A percentile compares a stretch with the other conserved stretches of the same genome.
phyloP scores from a whole-genome alignment of 1,140 invertebrate species.

The Danaus melanippus region DNA sequence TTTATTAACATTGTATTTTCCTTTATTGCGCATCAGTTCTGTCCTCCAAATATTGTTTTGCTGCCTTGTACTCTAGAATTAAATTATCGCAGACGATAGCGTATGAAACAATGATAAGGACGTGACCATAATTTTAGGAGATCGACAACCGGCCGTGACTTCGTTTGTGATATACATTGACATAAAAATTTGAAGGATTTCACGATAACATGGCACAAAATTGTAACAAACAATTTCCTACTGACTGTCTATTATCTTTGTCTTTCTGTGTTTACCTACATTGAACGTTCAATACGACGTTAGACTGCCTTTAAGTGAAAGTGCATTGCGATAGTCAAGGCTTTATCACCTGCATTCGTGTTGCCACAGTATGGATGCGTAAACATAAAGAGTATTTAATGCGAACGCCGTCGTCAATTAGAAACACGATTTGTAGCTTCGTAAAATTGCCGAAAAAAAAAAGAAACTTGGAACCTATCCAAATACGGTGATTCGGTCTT shows the following conservation, averaged over 20 bases:
- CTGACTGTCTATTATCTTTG: slow-evolving; percentile 4
- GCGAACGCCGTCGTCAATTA: slow-evolving; percentile 25
- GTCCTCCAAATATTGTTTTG: slow-evolving; percentile 30
- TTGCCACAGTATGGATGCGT: slow-evolving; percentile 29
- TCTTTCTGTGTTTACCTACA: slow-evolving; percentile 7
- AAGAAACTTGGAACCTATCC: slow-evolving; percentile 38
- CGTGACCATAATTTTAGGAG: slow-evolving; percentile 61
- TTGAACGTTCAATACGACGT: background rate
- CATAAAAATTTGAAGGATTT: slow-evolving; percentile 60
- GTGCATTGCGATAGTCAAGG: slow-evolving; percentile 48
- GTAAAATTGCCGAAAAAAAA: slow-evolving; percentile 26
- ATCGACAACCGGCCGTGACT: slow-evolving; percentile 68
- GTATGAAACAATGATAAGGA: slow-evolving; percentile 41
- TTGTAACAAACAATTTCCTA: slow-evolving; percentile 34
- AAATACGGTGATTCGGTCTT: slow-evolving; percentile 34
- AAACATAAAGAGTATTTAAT: slow-evolving; percentile 21
- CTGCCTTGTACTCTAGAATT: slow-evolving; percentile 28
- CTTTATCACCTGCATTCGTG: slow-evolving; percentile 39
- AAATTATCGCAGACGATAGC: slow-evolving; percentile 31
- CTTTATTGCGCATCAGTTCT: slow-evolving; percentile 7
- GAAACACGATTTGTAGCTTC: slow-evolving; percentile 25
- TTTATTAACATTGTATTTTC: slow-evolving; percentile 5
- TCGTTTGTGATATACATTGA: slow-evolving; percentile 51
- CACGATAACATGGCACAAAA: slow-evolving; percentile 61
- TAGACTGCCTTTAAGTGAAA: slow-evolving; percentile 39